Evolutionary conservation across 2,113 vertebrate species (phyloP).

Genomic region (Tachuris rubrigastra): DNA sequence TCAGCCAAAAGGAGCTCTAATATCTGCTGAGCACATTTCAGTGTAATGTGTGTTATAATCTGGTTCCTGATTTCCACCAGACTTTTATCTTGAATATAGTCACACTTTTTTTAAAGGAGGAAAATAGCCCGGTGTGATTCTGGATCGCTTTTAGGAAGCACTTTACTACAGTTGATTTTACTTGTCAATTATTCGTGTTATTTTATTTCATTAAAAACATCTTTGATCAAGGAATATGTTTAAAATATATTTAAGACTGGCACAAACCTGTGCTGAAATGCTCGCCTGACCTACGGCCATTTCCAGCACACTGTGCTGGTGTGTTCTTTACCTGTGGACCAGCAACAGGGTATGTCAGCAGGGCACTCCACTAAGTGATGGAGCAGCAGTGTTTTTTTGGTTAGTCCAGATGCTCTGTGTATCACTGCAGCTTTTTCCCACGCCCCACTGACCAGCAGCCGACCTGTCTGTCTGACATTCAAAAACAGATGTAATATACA

Average conservation of each 20-base stretch:
- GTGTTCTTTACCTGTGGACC: fast-evolving
- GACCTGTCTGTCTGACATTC: neutral
- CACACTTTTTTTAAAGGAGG: neutral
- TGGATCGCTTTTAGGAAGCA: neutral
- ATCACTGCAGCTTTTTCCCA: neutral
- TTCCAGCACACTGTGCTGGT: neutral
- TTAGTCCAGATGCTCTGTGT: neutral
- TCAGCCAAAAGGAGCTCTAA: neutral
- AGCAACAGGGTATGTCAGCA: fast-evolving
- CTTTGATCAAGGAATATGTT: neutral
- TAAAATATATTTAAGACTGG: neutral
- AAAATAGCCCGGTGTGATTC: neutral
- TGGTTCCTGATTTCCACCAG: neutral
- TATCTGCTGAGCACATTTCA: neutral
- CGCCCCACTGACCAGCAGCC: neutral
- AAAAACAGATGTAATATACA: neutral
- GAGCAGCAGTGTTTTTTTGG: neutral
- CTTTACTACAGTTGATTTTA: neutral
- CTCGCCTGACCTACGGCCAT: neutral
- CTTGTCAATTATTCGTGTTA: neutral
- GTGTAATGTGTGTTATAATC: neutral
- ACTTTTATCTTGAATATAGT: neutral
- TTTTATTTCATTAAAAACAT: neutral
- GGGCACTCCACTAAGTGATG: neutral
- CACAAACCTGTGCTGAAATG: neutral